A percentile compares a stretch with the other conserved stretches of the same genome.
phyloP scores from a whole-genome alignment of 2,113 vertebrate genomes.

The Varanus salvator region DNA sequence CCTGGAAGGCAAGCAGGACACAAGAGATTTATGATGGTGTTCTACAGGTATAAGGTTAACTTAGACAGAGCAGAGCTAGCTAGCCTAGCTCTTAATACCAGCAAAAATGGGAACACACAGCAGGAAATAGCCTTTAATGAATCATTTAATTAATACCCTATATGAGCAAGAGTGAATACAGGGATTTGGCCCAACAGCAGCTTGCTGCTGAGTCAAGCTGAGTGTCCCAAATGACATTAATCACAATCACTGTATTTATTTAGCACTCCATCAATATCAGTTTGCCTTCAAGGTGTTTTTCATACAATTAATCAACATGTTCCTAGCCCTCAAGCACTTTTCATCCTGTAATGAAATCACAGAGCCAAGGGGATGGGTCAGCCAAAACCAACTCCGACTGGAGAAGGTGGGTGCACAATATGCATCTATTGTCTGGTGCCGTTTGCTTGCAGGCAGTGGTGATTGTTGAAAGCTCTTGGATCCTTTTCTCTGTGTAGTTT shows the following conservation, averaged over 20 bases:
- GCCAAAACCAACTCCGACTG: accelerated
- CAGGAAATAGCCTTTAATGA: background rate
- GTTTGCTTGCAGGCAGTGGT: constrained; percentile 43
- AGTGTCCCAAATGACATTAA: background rate
- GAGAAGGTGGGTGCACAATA: constrained; percentile 33
- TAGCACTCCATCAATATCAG: background rate
- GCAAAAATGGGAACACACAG: background rate
- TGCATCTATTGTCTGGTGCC: constrained; percentile 45
- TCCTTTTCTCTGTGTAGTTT: constrained; percentile 41
- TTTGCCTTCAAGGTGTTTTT: background rate
- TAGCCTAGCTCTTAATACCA: too few species aligned
- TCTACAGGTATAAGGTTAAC: too few species aligned
- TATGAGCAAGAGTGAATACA: background rate
- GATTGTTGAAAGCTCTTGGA: constrained; percentile 54
- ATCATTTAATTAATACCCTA: background rate
- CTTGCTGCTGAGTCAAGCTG: background rate
- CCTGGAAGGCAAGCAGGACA: background rate
- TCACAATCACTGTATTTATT: background rate
- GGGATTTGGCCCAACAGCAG: background rate
- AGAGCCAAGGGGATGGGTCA: background rate
- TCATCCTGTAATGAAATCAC: background rate
- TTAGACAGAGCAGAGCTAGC: too few species aligned
- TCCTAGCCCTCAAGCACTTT: background rate
- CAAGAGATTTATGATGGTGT: background rate
- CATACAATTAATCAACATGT: background rate